Evolutionary conservation across 2,888 invertebrate species (phyloP), one percentile per base, ranked within the genome.

Genomic region (Sphaerophoria taeniata): DNA sequence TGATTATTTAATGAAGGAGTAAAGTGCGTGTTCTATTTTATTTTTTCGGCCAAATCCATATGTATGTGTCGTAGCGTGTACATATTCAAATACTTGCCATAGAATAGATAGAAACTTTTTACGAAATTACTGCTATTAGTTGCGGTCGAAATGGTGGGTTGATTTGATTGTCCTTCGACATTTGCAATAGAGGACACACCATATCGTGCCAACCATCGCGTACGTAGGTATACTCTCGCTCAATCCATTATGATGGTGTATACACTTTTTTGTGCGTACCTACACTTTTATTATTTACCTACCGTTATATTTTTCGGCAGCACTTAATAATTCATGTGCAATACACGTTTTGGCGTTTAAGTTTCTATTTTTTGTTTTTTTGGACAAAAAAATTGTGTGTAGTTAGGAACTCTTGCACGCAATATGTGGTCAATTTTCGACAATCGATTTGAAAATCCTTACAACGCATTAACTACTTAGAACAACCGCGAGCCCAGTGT

Each of bases 271-370:
- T 79, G 58, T 79, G 74, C 74, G 79, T 74, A 71, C n/a, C 16
- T 12, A 24, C 24, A 24, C 61, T 71, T 75, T 72, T 79, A 80
- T 79, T 79, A 75, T 36, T 47, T 58, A 58, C 39, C 43, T 55
- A 58, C 47, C 70, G 56, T 74, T 74, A 74, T 69, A 24, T 70
- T 74, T 67, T 58, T 43, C 70, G 65, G 56, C 39, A 58, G 73
- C 39, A 69, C 70, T 88, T 53, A 88, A 88, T 88, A 86, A 88
- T 88, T 88, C 85, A 88, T 88, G 75, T 87, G 87, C 81, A 87
- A 88, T 87, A 88, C 88, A 88, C 88, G 88, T 88, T 88, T 87
- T 79, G 86, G 84, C 84, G 79, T 87, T 49, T 63, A 67, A 53
- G 9, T 24, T 55, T 49, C 58, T 39, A 47, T 51, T 51, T 63